Percentiles rank a stretch among this genome's conserved stretches.
phyloP scores from a whole-genome alignment of 2,113 vertebrate species.

The Eubucco bourcierii region DNA sequence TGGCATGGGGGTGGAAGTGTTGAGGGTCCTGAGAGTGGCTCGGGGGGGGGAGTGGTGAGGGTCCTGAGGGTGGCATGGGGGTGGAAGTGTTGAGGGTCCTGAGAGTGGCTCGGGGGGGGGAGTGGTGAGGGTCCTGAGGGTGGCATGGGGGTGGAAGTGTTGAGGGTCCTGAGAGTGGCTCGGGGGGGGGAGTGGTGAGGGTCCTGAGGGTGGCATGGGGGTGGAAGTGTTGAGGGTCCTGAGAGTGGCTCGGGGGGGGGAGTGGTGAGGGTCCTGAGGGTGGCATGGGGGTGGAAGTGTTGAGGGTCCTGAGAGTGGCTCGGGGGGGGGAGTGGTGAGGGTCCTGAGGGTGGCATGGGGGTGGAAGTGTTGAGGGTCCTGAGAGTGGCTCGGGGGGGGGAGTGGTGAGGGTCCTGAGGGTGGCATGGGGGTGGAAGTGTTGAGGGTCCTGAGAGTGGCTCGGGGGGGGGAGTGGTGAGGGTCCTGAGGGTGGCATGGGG shows the following conservation, averaged over 20 bases:
- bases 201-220: neutral
- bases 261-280: neutral
- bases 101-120: neutral
- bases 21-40: neutral
- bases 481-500: neutral
- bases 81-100: too few species aligned
- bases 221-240: neutral
- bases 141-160: neutral
- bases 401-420: neutral
- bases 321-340: neutral
- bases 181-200: neutral
- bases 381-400: neutral
- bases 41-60: neutral
- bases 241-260: neutral
- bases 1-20: neutral
- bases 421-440: too few species aligned
- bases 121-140: neutral
- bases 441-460: too few species aligned
- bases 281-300: too few species aligned
- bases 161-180: neutral
- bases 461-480: too few species aligned
- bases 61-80: neutral
- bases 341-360: neutral
- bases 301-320: too few species aligned
- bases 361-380: neutral